These are phyloP conservation scores for Heterodera schachtii DNA, from an alignment of 1,140 invertebrate genomes.

Conservation along the genomic window DNA sequence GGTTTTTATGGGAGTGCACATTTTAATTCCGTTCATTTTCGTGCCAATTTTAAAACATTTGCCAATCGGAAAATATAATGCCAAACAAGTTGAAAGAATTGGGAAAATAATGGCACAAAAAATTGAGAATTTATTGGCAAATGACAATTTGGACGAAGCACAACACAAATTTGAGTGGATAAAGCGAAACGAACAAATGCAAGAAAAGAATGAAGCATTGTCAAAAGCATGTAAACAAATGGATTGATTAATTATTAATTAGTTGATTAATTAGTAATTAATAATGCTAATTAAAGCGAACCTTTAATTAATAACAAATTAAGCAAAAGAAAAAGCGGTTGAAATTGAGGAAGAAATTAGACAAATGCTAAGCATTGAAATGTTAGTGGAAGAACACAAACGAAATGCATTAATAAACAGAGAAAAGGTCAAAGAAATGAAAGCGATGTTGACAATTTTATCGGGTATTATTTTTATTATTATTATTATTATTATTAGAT, in stretches of 20 bases:
- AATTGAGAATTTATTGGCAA: neutral
- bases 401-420: neutral
- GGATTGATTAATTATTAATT: neutral
- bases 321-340: neutral
- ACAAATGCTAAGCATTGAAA: neutral
- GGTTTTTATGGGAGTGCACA: neutral
- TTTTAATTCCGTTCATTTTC: neutral
- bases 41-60: neutral
- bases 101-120: neutral
- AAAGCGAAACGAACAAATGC: neutral
- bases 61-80: neutral
- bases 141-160: neutral
- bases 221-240: neutral
- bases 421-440: neutral
- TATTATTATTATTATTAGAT: neutral
- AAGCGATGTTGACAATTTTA: neutral
- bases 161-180: neutral
- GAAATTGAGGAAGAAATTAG: neutral
- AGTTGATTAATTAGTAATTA: neutral
- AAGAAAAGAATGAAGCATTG: neutral
- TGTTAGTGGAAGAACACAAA: neutral
- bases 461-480: neutral
- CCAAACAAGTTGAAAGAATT: neutral
- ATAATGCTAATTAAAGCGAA: too few relatives aligned
- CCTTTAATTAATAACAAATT: too few relatives aligned